A percentile compares a stretch with the other conserved stretches of the same genome.
Evolutionary conservation across 2,113 vertebrate genomes (phyloP).

Genomic region (Podocnemis expansa): DNA sequence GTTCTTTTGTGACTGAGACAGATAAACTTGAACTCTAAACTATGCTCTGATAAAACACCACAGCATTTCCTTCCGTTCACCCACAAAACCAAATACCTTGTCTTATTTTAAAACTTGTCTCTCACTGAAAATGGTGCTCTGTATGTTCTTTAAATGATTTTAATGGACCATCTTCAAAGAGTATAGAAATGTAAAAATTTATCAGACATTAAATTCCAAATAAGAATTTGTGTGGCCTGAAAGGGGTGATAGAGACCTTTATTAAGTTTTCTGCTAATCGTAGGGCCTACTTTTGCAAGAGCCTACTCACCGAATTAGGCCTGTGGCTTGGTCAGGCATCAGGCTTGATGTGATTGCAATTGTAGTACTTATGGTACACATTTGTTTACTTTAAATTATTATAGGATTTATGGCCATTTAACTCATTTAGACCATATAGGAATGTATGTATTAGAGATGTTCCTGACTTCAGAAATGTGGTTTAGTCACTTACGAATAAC

Average conservation of each 20-base stretch:
- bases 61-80: constrained; percentile 21
- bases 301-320: neutral
- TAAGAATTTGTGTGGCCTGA: neutral
- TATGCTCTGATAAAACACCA: neutral
- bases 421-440: constrained; percentile 54
- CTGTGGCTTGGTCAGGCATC: neutral
- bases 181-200: too few species aligned
- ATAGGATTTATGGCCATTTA: constrained; percentile 38
- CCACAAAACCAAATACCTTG: neutral
- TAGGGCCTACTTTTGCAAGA: neutral
- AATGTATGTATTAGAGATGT: constrained; percentile 11
- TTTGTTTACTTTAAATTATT: constrained; percentile 23
- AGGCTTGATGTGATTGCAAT: neutral
- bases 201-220: too few species aligned
- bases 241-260: neutral
- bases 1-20: neutral
- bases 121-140: neutral
- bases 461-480: constrained; percentile 4
- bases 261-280: neutral
- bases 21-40: neutral
- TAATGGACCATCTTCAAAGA: neutral
- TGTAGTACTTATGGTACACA: neutral
- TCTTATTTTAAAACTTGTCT: neutral
- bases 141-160: neutral
- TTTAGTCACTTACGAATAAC: constrained; percentile 35